These are phyloP conservation scores for Epinotia brunnichana DNA, from an alignment of 2,888 invertebrate genomes.

Conservation along the genomic window DNA sequence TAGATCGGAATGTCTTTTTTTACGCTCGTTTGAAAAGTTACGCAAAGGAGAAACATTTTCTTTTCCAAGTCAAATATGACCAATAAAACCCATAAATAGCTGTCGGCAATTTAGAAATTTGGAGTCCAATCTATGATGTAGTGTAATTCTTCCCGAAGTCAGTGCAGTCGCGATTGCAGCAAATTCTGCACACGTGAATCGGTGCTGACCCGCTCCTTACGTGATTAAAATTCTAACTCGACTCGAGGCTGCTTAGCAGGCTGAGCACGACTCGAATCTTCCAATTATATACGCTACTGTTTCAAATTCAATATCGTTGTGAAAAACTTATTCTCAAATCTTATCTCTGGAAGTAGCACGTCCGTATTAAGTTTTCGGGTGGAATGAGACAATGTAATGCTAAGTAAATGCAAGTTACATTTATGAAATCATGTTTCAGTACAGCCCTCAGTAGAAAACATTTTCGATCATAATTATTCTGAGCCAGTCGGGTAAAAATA, in stretches of 20 bases:
- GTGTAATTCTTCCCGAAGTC: conserved; percentile 23
- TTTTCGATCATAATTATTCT: no score
- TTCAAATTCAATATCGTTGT: conserved; percentile 7
- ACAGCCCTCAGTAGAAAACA: no score
- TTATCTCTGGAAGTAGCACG: background rate
- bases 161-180: conserved; percentile 55
- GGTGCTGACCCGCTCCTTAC: conserved; percentile 61
- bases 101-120: background rate
- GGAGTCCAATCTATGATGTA: conserved; percentile 7
- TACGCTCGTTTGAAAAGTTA: no score
- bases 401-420: background rate
- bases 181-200: conserved; percentile 62
- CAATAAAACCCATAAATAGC: background rate
- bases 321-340: background rate
- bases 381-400: background rate
- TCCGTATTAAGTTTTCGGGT: background rate
- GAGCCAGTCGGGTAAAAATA: no score
- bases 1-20: no score
- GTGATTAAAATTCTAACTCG: conserved; percentile 61
- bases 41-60: no score
- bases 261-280: conserved; percentile 4
- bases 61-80: no score
- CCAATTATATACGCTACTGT: conserved; percentile 24
- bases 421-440: no score
- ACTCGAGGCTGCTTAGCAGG: conserved; percentile 44